Conservation (phyloP, 2,113 vertebrate genomes). For the Eira barbara region DNA sequence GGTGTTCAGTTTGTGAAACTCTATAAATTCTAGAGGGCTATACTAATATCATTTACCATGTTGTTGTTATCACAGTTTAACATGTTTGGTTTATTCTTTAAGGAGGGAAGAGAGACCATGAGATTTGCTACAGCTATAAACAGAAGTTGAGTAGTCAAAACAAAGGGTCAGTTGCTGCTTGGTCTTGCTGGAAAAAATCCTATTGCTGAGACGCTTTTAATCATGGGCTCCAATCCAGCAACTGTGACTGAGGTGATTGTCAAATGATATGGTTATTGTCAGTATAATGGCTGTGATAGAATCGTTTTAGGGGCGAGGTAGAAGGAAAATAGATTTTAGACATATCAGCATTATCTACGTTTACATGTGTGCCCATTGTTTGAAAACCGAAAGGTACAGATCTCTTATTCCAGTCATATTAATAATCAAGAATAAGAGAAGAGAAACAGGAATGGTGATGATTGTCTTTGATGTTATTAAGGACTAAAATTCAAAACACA, state of each 20-base stretch:
- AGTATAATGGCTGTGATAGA: background rate
- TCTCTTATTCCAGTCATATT: slow-evolving; percentile 22
- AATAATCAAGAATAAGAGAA: slow-evolving; percentile 27
- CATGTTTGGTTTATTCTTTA: slow-evolving; percentile 32
- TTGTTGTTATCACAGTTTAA: background rate
- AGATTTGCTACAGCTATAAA: slow-evolving; percentile 37
- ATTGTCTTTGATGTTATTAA: slow-evolving; percentile 33
- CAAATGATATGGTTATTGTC: background rate
- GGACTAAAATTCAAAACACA: background rate
- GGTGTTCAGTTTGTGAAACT: slow-evolving; percentile 24
- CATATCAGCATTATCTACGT: background rate
- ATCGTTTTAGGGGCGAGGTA: slow-evolving; percentile 25
- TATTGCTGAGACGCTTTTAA: slow-evolving; percentile 46
- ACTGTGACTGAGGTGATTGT: slow-evolving; percentile 42
- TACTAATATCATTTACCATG: slow-evolving; percentile 10
- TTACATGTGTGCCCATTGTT: background rate
- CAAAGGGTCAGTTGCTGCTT: background rate
- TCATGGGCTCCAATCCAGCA: slow-evolving; percentile 22
- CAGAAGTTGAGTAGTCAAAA: slow-evolving; percentile 41
- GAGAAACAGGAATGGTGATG: background rate
- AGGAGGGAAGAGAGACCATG: background rate
- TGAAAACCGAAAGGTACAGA: slow-evolving; percentile 33
- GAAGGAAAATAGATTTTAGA: slow-evolving; percentile 28
- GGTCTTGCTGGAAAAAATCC: slow-evolving; percentile 40
- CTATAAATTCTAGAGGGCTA: background rate